phyloP scores from a whole-genome alignment of 2,888 invertebrate genomes.

The Anthophora plumipes region DNA sequence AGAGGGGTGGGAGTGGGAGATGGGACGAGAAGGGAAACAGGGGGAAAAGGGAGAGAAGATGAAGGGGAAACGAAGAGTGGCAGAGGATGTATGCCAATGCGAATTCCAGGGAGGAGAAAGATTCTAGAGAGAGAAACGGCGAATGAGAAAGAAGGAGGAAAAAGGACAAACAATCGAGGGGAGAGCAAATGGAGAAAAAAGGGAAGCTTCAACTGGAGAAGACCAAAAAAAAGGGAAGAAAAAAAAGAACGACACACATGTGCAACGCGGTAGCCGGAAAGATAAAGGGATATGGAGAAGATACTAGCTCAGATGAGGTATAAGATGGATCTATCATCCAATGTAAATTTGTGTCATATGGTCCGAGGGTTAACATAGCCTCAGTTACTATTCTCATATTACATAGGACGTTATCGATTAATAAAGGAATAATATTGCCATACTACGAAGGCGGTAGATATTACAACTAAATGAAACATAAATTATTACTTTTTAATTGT shows the following conservation, averaged over 20 bases:
- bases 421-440: not conserved
- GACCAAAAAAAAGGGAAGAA: constrained; percentile 7
- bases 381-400: not conserved
- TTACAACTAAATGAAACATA: too few relatives aligned
- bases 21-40: not conserved
- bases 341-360: not conserved
- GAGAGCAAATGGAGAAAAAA: constrained; percentile 13
- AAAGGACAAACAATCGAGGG: constrained; percentile 6
- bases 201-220: constrained; percentile 21
- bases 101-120: constrained; percentile 26
- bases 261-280: constrained; percentile 12
- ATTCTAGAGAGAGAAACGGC: not conserved
- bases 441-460: too few relatives aligned
- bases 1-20: constrained; percentile 10
- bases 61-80: constrained; percentile 12
- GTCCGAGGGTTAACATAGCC: not conserved
- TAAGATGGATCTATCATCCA: not conserved
- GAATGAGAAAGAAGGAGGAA: not conserved
- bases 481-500: too few relatives aligned
- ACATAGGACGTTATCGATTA: not conserved
- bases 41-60: not conserved
- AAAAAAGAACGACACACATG: not conserved
- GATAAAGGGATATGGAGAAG: not conserved
- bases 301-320: not conserved
- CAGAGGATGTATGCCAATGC: constrained; percentile 44